These are phyloP conservation scores for Palloptera scutellata DNA, from an alignment of 2,888 invertebrate species.

Conservation along the genomic window DNA sequence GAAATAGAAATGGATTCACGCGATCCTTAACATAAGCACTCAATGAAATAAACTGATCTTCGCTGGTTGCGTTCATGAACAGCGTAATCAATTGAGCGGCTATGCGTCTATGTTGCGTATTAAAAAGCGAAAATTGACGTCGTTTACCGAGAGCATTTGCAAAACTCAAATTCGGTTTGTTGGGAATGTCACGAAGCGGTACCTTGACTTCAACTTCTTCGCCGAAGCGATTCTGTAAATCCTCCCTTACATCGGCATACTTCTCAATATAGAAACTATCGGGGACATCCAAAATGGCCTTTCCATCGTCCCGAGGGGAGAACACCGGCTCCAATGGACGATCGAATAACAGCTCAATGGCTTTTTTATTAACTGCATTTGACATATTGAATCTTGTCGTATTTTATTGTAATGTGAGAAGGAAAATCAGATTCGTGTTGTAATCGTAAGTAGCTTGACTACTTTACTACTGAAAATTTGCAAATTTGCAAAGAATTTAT, in stretches of 20 bases:
- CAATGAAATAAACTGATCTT: constrained; percentile 74
- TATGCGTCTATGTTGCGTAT: constrained; percentile 74
- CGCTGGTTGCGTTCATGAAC: constrained; percentile 70
- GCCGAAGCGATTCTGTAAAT: constrained; percentile 56
- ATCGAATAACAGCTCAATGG: constrained; percentile 57
- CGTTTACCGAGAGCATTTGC: constrained; percentile 47
- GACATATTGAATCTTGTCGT: constrained; percentile 48
- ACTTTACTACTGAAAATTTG: too few relatives aligned
- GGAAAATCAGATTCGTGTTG: too few relatives aligned
- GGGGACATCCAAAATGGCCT: constrained; percentile 57
- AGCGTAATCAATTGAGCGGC: constrained; percentile 75
- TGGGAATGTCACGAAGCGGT: constrained; percentile 52
- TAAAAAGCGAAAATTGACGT: constrained; percentile 74
- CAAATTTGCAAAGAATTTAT: too few relatives aligned
- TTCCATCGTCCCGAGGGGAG: constrained; percentile 57
- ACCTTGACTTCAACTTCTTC: constrained; percentile 55
- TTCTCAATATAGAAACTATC: constrained; percentile 56
- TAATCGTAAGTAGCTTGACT: too few relatives aligned
- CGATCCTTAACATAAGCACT: constrained; percentile 73
- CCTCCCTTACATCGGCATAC: constrained; percentile 50
- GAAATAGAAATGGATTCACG: constrained; percentile 81
- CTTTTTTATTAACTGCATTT: constrained; percentile 46
- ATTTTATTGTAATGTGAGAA: too few relatives aligned
- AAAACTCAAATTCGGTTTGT: constrained; percentile 56
- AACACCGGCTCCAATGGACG: constrained; percentile 62